These are phyloP conservation scores for Rhagologus leucostigma DNA, from an alignment of 2,113 vertebrate species.

Conservation along the genomic window DNA sequence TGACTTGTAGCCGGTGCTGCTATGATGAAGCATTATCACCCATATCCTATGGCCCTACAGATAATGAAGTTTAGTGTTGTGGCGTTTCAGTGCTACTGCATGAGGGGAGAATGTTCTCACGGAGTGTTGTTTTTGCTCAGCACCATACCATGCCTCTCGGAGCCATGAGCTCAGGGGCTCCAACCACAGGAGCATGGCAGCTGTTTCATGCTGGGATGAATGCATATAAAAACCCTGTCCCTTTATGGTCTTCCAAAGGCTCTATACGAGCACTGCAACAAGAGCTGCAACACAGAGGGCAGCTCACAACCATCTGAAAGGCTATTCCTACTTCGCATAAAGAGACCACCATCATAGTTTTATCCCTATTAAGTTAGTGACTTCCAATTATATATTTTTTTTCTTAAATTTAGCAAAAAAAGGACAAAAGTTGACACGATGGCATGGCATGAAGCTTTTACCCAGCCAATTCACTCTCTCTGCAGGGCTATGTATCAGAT, in stretches of 20 bases:
- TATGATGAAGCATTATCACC: not conserved
- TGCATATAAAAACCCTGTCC: not conserved
- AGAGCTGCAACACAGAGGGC: not conserved
- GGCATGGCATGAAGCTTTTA: not conserved
- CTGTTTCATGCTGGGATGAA: not conserved
- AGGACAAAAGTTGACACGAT: not conserved
- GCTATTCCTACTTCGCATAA: not conserved
- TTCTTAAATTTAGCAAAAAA: not conserved
- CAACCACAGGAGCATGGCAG: not conserved
- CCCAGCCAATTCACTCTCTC: not conserved
- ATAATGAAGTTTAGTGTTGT: not conserved
- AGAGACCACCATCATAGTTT: not conserved
- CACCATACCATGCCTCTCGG: fast-evolving
- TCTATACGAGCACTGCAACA: not conserved
- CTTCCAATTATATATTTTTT: not conserved
- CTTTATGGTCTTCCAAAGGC: not conserved
- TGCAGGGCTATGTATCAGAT: not conserved
- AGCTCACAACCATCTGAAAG: not conserved
- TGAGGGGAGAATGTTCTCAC: not conserved
- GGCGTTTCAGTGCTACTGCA: not conserved
- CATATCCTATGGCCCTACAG: not conserved
- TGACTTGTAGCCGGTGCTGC: not conserved
- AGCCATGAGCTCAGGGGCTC: not conserved
- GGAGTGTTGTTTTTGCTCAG: not conserved
- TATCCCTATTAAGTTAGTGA: not conserved